Base-by-base conservation (phyloP, 2,113 vertebrate species). In the Calidris pugnax region DNA sequence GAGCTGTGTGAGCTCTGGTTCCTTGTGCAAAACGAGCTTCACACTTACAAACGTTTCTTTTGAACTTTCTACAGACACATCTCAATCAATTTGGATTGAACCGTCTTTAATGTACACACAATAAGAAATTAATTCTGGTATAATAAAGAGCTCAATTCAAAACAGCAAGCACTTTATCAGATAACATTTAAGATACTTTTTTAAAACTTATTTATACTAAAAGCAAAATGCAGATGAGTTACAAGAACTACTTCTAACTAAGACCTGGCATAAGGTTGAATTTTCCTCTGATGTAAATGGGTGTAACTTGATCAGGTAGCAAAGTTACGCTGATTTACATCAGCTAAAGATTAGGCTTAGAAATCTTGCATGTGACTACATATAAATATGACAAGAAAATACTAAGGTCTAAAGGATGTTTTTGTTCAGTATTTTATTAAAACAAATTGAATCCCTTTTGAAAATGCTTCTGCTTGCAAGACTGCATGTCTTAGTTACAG, bases 271-370 rank as follows among this genome's bases (percentile, higher is more conserved):
- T 32, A 13, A 66, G 15, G 60, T 5, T 93, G 64, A 77, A 48
- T 94, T 91, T 92, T 83, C 85, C 90, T 88, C 51, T 90, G 68
- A 67, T 94, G 76, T 89, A 81, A 81, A 68, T 50, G 37, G 21
- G 14, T 39, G 72, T 86, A 74, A 91, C 35, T 48, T 77, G 79
- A 77, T 80, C 60, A 68, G 72, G 83, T 71, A 60, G 64, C 21
- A 28, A 84, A 66, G 80, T n/a, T 53, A 19, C 41, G 22, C 28
- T 87, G 73, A 67, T 89, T 68, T 79, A 41, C 48, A 78, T 84
- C 86, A 73, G 51, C 62, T 93, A 13, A 60, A 68, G 56, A 48
- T 93, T 22, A 72, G 64, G 32, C 55, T 47, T 64, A 30, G 66
- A 71, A 79, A 33, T 88, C n/a, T 51, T 71, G 14, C 24, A 5